phyloP scores from a whole-genome alignment of 1,140 invertebrate genomes.

The Laupala kohalensis region DNA sequence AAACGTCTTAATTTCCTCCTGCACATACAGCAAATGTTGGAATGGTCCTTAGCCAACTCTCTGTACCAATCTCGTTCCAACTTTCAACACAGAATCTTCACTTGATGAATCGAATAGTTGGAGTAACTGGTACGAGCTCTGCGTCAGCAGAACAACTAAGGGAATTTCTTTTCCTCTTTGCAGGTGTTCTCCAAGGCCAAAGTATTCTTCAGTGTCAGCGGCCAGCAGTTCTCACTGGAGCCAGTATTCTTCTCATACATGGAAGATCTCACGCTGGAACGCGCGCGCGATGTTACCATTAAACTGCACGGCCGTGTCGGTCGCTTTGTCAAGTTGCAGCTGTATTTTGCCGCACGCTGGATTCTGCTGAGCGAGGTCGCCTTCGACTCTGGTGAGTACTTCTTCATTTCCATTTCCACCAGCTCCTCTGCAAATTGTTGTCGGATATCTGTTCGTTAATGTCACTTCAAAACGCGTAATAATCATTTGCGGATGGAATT shows the following conservation, averaged over 20 bases:
- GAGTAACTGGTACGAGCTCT: neutral
- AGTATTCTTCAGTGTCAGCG: slow-evolving; percentile 56
- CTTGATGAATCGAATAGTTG: no score
- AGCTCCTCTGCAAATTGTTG: no score
- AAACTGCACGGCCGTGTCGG: slow-evolving; percentile 65
- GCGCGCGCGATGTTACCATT: slow-evolving; percentile 70
- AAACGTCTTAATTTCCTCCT: no score
- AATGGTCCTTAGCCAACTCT: no score
- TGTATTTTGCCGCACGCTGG: slow-evolving; percentile 75
- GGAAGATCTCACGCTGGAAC: slow-evolving; percentile 66
- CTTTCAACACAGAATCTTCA: no score
- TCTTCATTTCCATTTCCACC: no score
- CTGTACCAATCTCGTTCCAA: no score
- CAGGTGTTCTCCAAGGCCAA: slow-evolving; percentile 55
- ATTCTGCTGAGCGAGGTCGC: slow-evolving; percentile 78
- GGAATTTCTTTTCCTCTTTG: slow-evolving; percentile 15
- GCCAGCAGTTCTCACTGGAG: slow-evolving; percentile 45
- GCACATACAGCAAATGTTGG: no score
- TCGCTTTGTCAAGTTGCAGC: slow-evolving; percentile 59
- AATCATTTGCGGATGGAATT: no score
- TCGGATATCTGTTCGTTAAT: no score
- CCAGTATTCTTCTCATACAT: slow-evolving; percentile 59
- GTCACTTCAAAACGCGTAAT: no score
- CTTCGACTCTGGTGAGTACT: slow-evolving; percentile 56
- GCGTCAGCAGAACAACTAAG: neutral